Conservation (phyloP, 2,113 vertebrate species). For the Calypte anna region DNA sequence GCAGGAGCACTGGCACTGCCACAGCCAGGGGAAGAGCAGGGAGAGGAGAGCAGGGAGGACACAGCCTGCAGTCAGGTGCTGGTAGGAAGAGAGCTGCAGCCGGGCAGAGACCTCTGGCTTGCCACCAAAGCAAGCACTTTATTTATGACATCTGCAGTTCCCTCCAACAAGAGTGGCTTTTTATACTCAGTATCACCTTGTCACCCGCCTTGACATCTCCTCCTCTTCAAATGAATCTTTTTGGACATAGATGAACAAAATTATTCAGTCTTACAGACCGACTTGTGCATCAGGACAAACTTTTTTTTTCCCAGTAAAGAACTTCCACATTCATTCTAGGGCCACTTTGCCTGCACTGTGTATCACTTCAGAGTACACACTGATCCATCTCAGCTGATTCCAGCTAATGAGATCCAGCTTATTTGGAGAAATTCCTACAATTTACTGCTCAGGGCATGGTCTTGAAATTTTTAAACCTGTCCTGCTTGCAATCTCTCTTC, state of each 20-base stretch:
- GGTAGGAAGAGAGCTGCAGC: neutral
- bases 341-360: neutral
- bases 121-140: neutral
- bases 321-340: neutral
- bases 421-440: neutral
- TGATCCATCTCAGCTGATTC: neutral
- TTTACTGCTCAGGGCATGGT: neutral
- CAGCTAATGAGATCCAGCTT: neutral
- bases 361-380: neutral
- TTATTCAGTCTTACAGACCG: neutral
- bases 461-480: neutral
- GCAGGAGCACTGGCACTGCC: rapidly evolving
- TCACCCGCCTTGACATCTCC: neutral
- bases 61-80: neutral
- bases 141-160: neutral
- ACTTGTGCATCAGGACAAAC: neutral
- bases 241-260: neutral
- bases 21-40: neutral
- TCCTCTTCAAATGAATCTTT: neutral
- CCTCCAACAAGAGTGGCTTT: neutral
- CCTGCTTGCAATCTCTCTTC: neutral
- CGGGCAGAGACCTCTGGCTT: neutral
- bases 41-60: neutral
- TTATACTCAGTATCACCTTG: neutral
- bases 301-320: neutral